Base-by-base conservation (phyloP, 37 sponge, comb jelly and placozoan genomes). In the Chondrilla cf. caribensis region DNA sequence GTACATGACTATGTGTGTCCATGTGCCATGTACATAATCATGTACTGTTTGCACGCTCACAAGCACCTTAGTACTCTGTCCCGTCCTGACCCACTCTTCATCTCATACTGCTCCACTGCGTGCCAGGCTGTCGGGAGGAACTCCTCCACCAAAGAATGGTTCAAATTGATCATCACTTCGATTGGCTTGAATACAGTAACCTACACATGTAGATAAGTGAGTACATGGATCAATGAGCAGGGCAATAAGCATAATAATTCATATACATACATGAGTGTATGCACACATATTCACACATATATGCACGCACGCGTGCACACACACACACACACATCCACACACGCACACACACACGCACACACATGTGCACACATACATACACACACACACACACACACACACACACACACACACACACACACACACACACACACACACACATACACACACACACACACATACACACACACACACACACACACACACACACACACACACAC, bases 41-140 rank as follows among this genome's bases (percentile, higher is more conserved):
- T n/a, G n/a, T n/a, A n/a, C n/a, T n/a, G n/a, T n/a, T n/a, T n/a
- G n/a, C n/a, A 11, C 11, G 51, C 51, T 11, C 51, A 47, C 11
- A 29, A n/a, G 24, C 44, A 73, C 76, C 76, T 73, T 22, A 73
- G 43, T 22, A 73, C 24, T 21, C 44, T 73, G 44, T 73, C 76
- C 41, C 36, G 31, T n/a, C 43, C 41, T 37, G 7, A 2, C 6
- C 76, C 76, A 36, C 41, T 37, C 25, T 38, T 21, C 44, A 39
- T 73, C 43, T 73, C 76, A 17, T 37, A n/a, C 24, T 38, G 21
- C 76, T 73, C 76, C 41, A 73, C 44, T 22, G 36, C 41, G 25
- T 73, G 24, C 76, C 76, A 73, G 22, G 76, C 76, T 24, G 36
- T 38, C 0, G 76, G 76, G 2, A 39, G 76, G 36, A 73, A 73